Base-by-base conservation (phyloP, 1,140 invertebrate species). In the Pseudomyrmex cubaensis region DNA sequence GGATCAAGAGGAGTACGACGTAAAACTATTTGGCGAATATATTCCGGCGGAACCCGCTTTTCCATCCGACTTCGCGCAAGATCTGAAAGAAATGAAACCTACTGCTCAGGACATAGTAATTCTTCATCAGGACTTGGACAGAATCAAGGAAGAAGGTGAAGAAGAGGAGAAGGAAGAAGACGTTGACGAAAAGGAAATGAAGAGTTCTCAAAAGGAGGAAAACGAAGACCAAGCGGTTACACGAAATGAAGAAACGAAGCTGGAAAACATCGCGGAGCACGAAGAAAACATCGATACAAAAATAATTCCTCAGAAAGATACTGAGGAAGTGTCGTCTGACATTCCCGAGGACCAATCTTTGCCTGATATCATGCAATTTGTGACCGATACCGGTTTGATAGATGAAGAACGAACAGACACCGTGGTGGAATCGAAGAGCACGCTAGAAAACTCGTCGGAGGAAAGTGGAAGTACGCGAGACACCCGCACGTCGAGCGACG, bases 111-210 rank as follows among this genome's bases (percentile, higher is more conserved):
- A 93, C n/a, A 67, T 90, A 48, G 20, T 87, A 7, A 83, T 90
- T 1, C 0, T 78, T 7, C 85, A 83, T 46, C 87, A 92, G 25
- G 90, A 93, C 83, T 87, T 93, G 7, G 87, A 86, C 2, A 85
- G 77, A 9, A 93, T 93, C 44, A 89, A 90, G 5, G 93, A 93
- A 25, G 93, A 93, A 63, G 85, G 90, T 52, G 88, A 87, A 56
- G 82, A 72, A 9, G 80, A 88, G 10, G 22, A 63, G 0, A 17
- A 85, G 84, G 61, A 50, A 2, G 8, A 57, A 2, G 8, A 57
- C 2, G 25, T 4, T 0, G 12, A 44, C 50, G n/a, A 1, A 12
- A 22, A 17, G 22, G 2, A 66, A 7, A 12, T 66, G 87, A 46
- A 87, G 90, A 62, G 62, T 85, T 20, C 87, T 90, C 66, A 25